Conservation (phyloP, 2,888 invertebrate species). For the Micropterix aruncella region DNA sequence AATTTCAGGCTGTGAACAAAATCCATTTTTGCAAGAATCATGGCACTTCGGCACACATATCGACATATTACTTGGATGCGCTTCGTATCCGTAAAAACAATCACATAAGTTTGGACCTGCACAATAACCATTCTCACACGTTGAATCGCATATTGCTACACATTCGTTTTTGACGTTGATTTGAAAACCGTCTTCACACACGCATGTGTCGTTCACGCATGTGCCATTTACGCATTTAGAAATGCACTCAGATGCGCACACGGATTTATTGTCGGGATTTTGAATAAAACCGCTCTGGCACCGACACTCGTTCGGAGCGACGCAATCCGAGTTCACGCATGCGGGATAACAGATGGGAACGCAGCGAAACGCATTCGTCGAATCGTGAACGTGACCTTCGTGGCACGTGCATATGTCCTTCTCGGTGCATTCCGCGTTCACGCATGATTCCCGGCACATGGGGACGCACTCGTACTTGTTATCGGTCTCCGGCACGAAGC, state of each 20-base stretch:
- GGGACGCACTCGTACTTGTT: background rate
- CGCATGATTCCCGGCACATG: slow-evolving; percentile 18
- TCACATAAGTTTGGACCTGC: no score
- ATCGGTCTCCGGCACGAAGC: slow-evolving; percentile 8
- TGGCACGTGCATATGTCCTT: slow-evolving; percentile 25
- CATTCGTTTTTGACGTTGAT: slow-evolving; percentile 6
- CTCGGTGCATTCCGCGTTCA: slow-evolving; percentile 22
- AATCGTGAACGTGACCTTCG: slow-evolving; percentile 17
- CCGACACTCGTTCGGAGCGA: slow-evolving; percentile 30
- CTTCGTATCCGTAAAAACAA: slow-evolving; percentile 1
- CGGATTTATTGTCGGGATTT: slow-evolving; percentile 1
- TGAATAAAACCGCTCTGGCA: slow-evolving; percentile 24
- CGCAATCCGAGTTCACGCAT: slow-evolving; percentile 25
- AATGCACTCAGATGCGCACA: slow-evolving; percentile 20
- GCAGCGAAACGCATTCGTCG: slow-evolving; percentile 10
- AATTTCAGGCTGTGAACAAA: slow-evolving; percentile 15
- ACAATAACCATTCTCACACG: slow-evolving; percentile 12
- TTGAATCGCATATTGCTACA: slow-evolving; percentile 11
- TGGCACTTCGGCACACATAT: slow-evolving; percentile 7
- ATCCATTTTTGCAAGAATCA: slow-evolving; percentile 10
- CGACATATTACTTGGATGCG: slow-evolving; percentile 8
- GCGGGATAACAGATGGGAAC: slow-evolving; percentile 17
- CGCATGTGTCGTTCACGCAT: slow-evolving; percentile 21
- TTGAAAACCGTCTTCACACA: slow-evolving; percentile 22
- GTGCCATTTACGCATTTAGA: slow-evolving; percentile 18